phyloP scores from a whole-genome alignment of 2,797 vertebrate species.

The Synaphobranchus kaupii region DNA sequence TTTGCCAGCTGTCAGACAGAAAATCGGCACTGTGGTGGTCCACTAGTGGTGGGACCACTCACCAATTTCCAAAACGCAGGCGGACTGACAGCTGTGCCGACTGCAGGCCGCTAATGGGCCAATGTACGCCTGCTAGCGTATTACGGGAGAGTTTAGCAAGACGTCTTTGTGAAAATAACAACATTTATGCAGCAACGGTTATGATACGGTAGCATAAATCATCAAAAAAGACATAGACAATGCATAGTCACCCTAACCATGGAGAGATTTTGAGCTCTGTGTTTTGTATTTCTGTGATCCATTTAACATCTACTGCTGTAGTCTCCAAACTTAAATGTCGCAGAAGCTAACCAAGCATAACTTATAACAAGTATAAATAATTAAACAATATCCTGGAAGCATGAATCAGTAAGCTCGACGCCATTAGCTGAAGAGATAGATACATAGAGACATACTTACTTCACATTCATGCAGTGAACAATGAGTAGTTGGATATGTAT shows the following conservation, averaged over 20 bases:
- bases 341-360: background rate
- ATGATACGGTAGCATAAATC: background rate
- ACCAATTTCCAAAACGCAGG: background rate
- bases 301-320: background rate
- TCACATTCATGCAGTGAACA: background rate
- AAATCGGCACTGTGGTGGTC: background rate
- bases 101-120: background rate
- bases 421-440: background rate
- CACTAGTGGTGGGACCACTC: background rate
- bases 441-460: background rate
- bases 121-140: background rate
- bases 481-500: background rate
- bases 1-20: background rate
- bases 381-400: background rate
- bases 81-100: background rate
- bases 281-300: background rate
- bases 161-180: background rate
- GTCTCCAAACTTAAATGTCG: background rate
- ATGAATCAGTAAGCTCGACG: background rate
- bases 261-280: background rate
- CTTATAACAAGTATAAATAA: background rate
- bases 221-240: background rate
- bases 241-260: background rate
- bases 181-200: background rate
- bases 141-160: background rate